Evolutionary conservation across 2,888 invertebrate genomes (phyloP), one percentile per base, ranked within the genome.

Genomic region (Strigamia crassipes): DNA sequence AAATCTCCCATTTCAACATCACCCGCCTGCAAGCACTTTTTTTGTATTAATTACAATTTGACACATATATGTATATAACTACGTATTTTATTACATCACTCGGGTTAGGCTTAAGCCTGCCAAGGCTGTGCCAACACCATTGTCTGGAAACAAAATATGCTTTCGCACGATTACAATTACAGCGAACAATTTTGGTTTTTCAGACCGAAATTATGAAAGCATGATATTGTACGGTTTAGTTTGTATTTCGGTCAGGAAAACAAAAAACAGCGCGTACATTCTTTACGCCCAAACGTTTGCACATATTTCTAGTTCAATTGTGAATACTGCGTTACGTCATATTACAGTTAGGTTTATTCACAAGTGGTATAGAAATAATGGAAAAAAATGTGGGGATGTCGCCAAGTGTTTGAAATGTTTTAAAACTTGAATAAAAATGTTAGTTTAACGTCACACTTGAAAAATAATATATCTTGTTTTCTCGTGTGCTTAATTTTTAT

Each of bases 131-230:
- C 27, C 23, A 31, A 31, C 73, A 6, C 12, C 27, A 31, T 31
- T 73, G 31, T 73, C 27, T 31, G 5, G 18, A 1, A 9, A 38
- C 10, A 27, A 73, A 31, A 9, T n/a, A 31, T 12, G 13, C 23
- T 73, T 73, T 73, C 73, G 12, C 73, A 73, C 31, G 31, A 73
- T 13, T 73, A 73, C 13, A 66, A 66, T 66, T 66, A 66, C 61
- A 21, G 21, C 3, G 23, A 18, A 56, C 18, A 56, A 56, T 56
- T 56, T 18, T n/a, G 56, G n/a, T 56, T 18, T 56, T 56, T 56
- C n/a, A 56, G 9, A 56, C n/a, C 21, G 56, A 18, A 18, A 56
- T 56, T 56, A 18, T 56, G 38, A 38, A 38, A 38, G 38, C 38
- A 38, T 38, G 38, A 38, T 38, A 38, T 38, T 38, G 38, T 38